Base-by-base conservation (phyloP, 2,797 vertebrate species). In the Coreius guichenoti region DNA sequence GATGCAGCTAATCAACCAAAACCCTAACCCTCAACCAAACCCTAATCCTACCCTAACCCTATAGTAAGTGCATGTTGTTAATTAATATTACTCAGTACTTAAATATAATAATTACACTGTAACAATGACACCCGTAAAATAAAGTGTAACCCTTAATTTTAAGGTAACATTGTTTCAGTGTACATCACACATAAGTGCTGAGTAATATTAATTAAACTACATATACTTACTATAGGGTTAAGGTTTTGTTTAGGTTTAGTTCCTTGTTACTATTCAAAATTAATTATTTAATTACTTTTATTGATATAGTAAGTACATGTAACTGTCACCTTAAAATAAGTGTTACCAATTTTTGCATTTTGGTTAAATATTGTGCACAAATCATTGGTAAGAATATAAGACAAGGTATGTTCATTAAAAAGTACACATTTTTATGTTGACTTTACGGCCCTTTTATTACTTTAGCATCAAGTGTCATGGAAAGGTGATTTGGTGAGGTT, bases 401-500 rank as follows among this genome's bases (percentile, higher is more conserved):
- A 23, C 8, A 21, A 21, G 8, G 11, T 17, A 9, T 12, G 4
- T 39, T 77, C 0, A 39, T 39, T 77, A 39, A 36, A 56, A 58
- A 58, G 33, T 77, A n/a, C 33, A 76, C 23, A 39, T 16, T 51
- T 56, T 56, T 76, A 36, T 78, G 23, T 61, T 78, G 14, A 39
- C 36, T 43, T 78, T 77, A 39, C 2, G 3, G 33, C 21, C 4
- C 21, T 26, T 76, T 61, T 43, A 61, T 8, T 13, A 39, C 75
- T 61, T 39, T 1, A 19, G 19, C 47, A 16, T n/a, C 7, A 23
- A 17, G 23, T n/a, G 21, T 77, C 33, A n/a, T 77, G 21, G 54
- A 77, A 77, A 58, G 14, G 33, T 36, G 49, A 75, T 23, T 26
- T 61, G n/a, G 33, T 78, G 36, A 78, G 76, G 2, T 63, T 78